Percentiles rank a stretch among this genome's conserved stretches.
Conservation (phyloP, 1,140 invertebrate genomes). For the Drosophila guanche region DNA sequence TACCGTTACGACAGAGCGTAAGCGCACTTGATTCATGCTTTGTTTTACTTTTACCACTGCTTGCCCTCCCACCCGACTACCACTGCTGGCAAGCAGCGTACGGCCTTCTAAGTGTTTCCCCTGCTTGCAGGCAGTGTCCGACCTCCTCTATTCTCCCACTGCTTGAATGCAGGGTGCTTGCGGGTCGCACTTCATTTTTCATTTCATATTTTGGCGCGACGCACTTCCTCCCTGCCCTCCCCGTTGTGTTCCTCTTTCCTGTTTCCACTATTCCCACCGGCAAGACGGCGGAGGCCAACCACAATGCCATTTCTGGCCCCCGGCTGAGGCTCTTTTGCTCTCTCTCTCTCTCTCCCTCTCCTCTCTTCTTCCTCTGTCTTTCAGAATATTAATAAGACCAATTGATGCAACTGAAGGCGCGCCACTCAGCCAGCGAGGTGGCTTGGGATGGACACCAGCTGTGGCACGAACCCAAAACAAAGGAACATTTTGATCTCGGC, state of each 20-base stretch:
- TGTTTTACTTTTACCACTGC: neutral
- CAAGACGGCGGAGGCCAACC: constrained; percentile 13
- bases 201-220: constrained; percentile 67
- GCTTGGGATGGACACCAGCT: too few relatives aligned
- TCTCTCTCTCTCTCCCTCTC: too few relatives aligned
- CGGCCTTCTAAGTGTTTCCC: too few relatives aligned
- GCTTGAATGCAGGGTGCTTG: constrained; percentile 26
- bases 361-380: constrained; percentile 7
- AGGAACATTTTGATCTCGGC: neutral
- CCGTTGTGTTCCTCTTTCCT: constrained; percentile 3
- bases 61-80: too few relatives aligned
- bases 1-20: too few relatives aligned
- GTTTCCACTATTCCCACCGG: constrained; percentile 17
- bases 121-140: too few relatives aligned
- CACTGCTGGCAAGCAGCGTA: too few relatives aligned
- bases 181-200: constrained; percentile 40
- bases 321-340: too few relatives aligned
- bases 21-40: neutral
- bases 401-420: constrained; percentile 49
- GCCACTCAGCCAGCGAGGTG: too few relatives aligned
- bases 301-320: constrained; percentile 10
- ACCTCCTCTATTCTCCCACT: constrained; percentile 13
- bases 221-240: constrained; percentile 56
- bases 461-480: too few relatives aligned
- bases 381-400: constrained; percentile 76